phyloP scores from a whole-genome alignment of 2,797 vertebrate species.

The Enteromius thamalakanensis region DNA sequence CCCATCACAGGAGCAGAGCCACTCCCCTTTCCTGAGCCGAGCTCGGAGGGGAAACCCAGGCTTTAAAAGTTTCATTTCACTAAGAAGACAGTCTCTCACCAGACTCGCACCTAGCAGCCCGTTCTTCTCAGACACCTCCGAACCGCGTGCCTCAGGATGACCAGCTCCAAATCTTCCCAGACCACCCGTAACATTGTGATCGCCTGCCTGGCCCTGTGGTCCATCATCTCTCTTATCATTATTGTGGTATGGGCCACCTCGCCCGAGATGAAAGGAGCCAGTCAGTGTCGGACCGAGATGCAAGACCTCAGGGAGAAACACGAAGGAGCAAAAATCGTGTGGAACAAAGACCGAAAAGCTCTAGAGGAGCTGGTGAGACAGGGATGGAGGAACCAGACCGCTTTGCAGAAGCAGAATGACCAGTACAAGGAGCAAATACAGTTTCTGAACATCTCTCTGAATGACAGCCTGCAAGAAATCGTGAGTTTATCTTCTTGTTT shows the following conservation, averaged over 20 bases:
- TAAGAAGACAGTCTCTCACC: slow-evolving; percentile 18
- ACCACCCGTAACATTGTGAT: slow-evolving; percentile 61
- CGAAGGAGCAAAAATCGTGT: slow-evolving; percentile 54
- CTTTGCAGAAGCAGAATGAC: slow-evolving; percentile 32
- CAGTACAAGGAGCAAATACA: slow-evolving; percentile 52
- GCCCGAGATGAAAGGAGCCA: slow-evolving; percentile 68
- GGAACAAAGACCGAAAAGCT: slow-evolving; percentile 61
- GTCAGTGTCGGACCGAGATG: slow-evolving; percentile 67
- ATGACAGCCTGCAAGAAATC: slow-evolving; percentile 60
- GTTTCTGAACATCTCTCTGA: slow-evolving; percentile 66
- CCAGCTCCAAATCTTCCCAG: slow-evolving; percentile 63
- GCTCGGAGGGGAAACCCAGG: slow-evolving; percentile 57
- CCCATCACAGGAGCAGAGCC: slow-evolving; percentile 60
- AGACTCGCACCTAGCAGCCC: background rate
- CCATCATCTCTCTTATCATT: slow-evolving; percentile 71
- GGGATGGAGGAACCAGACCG: slow-evolving; percentile 48
- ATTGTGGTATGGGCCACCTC: slow-evolving; percentile 79
- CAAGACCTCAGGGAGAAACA: slow-evolving; percentile 44
- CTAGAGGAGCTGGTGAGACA: slow-evolving; percentile 67
- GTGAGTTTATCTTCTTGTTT: slow-evolving; percentile 63
- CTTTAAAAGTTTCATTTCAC: slow-evolving; percentile 43
- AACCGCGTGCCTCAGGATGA: slow-evolving; percentile 59
- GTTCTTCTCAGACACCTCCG: slow-evolving; percentile 4
- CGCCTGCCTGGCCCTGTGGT: slow-evolving; percentile 71
- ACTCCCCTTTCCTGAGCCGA: slow-evolving; percentile 61